Evolutionary conservation across 2,888 invertebrate genomes (phyloP), one percentile per base, ranked within the genome.

Genomic region (Yponomeuta plumbellus): DNA sequence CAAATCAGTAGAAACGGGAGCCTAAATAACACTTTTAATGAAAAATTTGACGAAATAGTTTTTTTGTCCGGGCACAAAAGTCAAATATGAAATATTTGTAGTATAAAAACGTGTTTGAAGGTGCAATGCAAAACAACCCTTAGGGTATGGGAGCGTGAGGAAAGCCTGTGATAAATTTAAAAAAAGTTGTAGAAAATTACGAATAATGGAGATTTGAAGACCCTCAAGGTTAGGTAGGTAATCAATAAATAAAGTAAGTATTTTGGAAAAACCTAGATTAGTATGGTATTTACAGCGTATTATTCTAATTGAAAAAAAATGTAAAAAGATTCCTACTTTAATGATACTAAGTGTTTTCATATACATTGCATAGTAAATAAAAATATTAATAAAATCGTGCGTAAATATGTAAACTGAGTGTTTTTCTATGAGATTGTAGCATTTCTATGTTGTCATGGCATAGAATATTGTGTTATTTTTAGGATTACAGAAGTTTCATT

Each of bases 101-200:
- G 17, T 4, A 5, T 52, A 17, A 17, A 17, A 17, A 52, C 17
- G 44, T 52, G 17, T 52, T 52, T 17, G 74, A 84, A 81, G 88
- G 87, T 88, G 88, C 88, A 85, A 85, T 84, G 83, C 79, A 79
- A 74, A 74, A 71, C 69, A 68, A 79, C 86, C 88, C 86, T 75
- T 76, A 82, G 85, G 88, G 86, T 81, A 80, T 73, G 80, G 86
- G 44, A 44, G 86, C 85, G 85, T 75, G 76, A 71, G 73, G 77
- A 81, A 67, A 84, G 88, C 87, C 90, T 91, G 90, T 90, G 90
- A 91, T 91, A 90, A 86, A 75, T 81, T 81, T 79, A 86, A 75
- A 22, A 57, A 66, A 71, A 79, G n/a, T 52, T 79, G 80, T 81
- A 81, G 76, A 78, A 79, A 80, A 78, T 77, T 76, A 57, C 70